Base-by-base conservation (phyloP, 2,113 vertebrate species). In the Pteruthius melanotis region DNA sequence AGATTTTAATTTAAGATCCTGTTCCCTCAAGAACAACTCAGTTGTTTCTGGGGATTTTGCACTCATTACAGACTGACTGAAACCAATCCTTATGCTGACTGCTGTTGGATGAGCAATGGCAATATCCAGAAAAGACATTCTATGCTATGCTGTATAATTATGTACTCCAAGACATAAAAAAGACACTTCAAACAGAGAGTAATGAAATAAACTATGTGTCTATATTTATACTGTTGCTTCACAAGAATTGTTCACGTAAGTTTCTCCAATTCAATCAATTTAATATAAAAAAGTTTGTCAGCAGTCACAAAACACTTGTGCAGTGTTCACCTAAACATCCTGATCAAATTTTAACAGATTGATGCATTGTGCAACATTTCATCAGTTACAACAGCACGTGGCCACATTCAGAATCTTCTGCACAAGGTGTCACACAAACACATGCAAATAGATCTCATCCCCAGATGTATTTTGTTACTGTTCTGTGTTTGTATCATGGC, bases 401-500 rank as follows among this genome's bases (percentile, higher is more conserved):
- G 31, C 3, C 4, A 0, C 18, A 66, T 31, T 71, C 33, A 81
- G 26, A 39, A 37, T 47, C n/a, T 47, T 47, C 14, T 71, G 33
- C 30, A 69, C 10, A 13, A 4, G 3, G 16, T 23, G n/a, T 35
- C 61, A 57, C 39, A 71, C 30, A 92, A 89, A 80, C 6, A 19
- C 6, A n/a, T 5, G 6, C 20, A 68, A 9, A 59, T 4, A 47
- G 47, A 70, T 77, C 64, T 69, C 15, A 81, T 8, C 30, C 59
- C n/a, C 44, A 85, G 49, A 10, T 23, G 31, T 12, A 22, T 20
- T 31, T 12, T 35, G n/a, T 50, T 42, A 15, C 30, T 27, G n/a
- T 13, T 44, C 24, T 19, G 13, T 12, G 19, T 49, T 23, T 21
- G 7, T 8, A 45, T 12, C 60, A 18, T 0, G 0, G 53, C 26